Base-by-base conservation (phyloP, 2,888 invertebrate species). In the Cerastis leucographa region DNA sequence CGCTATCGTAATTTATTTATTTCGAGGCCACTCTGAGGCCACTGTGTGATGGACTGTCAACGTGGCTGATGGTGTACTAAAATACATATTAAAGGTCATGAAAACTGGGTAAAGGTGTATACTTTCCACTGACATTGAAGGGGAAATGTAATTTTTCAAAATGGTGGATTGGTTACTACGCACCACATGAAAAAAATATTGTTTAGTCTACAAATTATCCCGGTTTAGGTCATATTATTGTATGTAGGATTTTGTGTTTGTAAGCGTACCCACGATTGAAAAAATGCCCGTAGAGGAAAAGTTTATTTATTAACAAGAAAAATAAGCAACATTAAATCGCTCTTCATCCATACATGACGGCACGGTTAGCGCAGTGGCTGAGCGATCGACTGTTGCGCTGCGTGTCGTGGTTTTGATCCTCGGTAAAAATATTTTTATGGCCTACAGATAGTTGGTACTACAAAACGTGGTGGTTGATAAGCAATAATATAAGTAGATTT, bases 1-100 rank as follows among this genome's bases (percentile, higher is more conserved):
- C 76, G 70, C 89, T 90, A 90, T 89, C 86, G 88, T 93, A 90
- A 93, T 94, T 95, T 95, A 95, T 95, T 94, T 94, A 94, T 93
- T 92, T 46, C 51, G 44, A 74, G 35, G 74, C 19, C 87, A 87
- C 46, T 54, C 71, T 73, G 89, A 90, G 87, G 89, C 87, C 91
- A 90, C 90, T 86, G 88, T 84, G 75, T 82, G 85, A 87, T 80
- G 74, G 59, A 49, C 79, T 66, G 76, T 81, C 86, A 87, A 80
- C 84, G 73, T 80, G 83, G 79, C 87, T 87, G 74, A 75, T 79
- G 71, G 64, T 42, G 35, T 14, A 71, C 71, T 59, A 29, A n/a
- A 71, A 85, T 85, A 73, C 68, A 80, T 73, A 71, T 68, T 40
- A 62, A 56, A 79, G 66, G 71, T 65, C 67, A 64, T 74, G 70